Evolutionary conservation across 1,140 invertebrate species (phyloP), one percentile per base, ranked within the genome.

Genomic region (Coboldia fuscipes): DNA sequence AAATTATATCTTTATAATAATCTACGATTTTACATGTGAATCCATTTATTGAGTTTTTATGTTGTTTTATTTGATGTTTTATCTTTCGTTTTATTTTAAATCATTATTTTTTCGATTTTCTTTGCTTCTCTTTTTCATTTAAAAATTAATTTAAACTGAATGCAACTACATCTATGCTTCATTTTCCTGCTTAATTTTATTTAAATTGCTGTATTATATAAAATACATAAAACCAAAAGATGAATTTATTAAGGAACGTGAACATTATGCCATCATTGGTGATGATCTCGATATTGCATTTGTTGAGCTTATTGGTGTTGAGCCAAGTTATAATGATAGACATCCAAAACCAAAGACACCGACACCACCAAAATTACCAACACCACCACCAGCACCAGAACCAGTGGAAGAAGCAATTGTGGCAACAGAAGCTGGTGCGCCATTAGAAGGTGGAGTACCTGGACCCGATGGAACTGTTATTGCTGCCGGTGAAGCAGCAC

Each of bases 241-340:
- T 78, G 93, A 97, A 61, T 71, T 96, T 62, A 85, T 97, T 60
- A 74, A 73, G 57, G 90, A 94, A 63, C 97, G 93, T 68, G 90
- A 97, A 67, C 85, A 81, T 64, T 97, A 83, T 75, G 97, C 96
- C 65, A 74, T 82, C 50, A 89, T 97, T 63, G 85, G 83, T 45
- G 88, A 97, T 63, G 92, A 94, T 62, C 72, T 98, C 71, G 93
- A 97, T 62, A 72, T 77, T 51, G 90, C 93, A 41, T 96, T 97
- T 68, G 72, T 86, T 51, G 92, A 14, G 12, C 24, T 97, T 58
- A 93, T 93, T 59, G 63, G 64, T 33, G 55, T 68, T 34, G 62
- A 65, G 37, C 55, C 56, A 37, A 58, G 50, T 38, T 57, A 56
- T 43, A 49, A 52, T 38, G 54, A 63, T 44, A 46, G 51, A 31